Evolutionary conservation across 2,797 vertebrate species (phyloP).

Genomic region (Champsocephalus gunnari): DNA sequence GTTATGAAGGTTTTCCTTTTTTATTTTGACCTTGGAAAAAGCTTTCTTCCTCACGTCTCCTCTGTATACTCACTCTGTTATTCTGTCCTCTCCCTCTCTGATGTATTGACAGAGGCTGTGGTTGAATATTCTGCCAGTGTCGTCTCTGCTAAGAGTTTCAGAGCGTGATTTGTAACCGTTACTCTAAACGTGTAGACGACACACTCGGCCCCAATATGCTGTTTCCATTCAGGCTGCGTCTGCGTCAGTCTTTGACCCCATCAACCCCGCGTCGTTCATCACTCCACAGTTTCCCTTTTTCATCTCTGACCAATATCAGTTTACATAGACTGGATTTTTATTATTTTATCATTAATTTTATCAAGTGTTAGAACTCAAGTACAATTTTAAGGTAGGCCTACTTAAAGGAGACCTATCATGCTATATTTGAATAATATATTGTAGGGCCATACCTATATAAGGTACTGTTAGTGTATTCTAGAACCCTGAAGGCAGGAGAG

Average conservation of each 20-base stretch:
- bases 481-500: too few relatives aligned
- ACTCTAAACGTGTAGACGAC: conserved; percentile 28
- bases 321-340: not conserved
- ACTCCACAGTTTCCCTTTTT: not conserved
- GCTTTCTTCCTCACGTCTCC: not conserved
- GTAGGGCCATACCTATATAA: too few relatives aligned
- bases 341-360: too few relatives aligned
- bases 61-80: too few relatives aligned
- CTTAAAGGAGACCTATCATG: too few relatives aligned
- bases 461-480: too few relatives aligned
- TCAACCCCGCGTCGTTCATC: conserved; percentile 24
- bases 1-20: not conserved
- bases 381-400: too few relatives aligned
- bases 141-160: conserved; percentile 32
- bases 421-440: too few relatives aligned
- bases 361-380: too few relatives aligned
- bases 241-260: conserved; percentile 21
- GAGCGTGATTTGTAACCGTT: conserved; percentile 61
- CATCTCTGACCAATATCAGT: not conserved
- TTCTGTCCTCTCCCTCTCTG: conserved; percentile 4
- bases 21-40: not conserved
- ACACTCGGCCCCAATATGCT: conserved; percentile 2
- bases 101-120: conserved; percentile 6
- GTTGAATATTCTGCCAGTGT: conserved; percentile 56
- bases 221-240: conserved; percentile 45